Evolutionary conservation across 1,140 invertebrate genomes (phyloP).

Genomic region (Leptestheria dahalacensis): DNA sequence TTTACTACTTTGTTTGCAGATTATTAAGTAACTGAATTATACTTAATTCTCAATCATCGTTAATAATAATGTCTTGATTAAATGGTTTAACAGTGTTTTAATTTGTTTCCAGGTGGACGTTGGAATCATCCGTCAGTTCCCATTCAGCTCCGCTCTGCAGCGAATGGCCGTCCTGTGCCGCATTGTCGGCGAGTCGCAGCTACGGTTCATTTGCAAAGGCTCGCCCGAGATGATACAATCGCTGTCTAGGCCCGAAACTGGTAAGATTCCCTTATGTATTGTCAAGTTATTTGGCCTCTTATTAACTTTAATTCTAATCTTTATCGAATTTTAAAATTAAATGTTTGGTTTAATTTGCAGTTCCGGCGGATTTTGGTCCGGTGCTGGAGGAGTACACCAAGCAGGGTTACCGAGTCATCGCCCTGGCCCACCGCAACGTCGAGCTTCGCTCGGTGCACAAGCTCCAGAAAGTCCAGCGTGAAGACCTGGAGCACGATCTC

Average conservation of each 20-base stretch:
- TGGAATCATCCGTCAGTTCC: conserved; percentile 74
- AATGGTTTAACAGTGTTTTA: too few relatives aligned
- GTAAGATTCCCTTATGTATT: conserved; percentile 26
- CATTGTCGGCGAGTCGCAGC: conserved; percentile 52
- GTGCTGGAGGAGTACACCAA: conserved; percentile 64
- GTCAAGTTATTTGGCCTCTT: background rate
- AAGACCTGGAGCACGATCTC: conserved; percentile 61
- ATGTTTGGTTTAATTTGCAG: conserved; percentile 17
- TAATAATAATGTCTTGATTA: background rate
- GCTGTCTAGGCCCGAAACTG: conserved; percentile 43
- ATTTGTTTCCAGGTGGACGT: conserved; percentile 35
- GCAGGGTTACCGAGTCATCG: conserved; percentile 76
- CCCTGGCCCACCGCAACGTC: conserved; percentile 39
- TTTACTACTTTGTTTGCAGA: too few relatives aligned
- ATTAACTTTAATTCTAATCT: background rate
- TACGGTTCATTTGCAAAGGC: conserved; percentile 75
- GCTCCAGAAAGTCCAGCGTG: conserved; percentile 37
- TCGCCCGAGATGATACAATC: conserved; percentile 74
- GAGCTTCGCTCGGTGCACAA: conserved; percentile 20
- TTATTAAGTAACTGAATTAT: too few relatives aligned
- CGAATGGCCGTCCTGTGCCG: conserved; percentile 82
- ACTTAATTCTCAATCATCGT: too few relatives aligned
- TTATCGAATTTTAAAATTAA: conserved; percentile 1
- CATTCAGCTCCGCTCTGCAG: conserved; percentile 75
- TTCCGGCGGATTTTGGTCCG: conserved; percentile 47